Evolutionary conservation across 2,888 invertebrate species (phyloP).

Genomic region (Nemapogon koenigi): DNA sequence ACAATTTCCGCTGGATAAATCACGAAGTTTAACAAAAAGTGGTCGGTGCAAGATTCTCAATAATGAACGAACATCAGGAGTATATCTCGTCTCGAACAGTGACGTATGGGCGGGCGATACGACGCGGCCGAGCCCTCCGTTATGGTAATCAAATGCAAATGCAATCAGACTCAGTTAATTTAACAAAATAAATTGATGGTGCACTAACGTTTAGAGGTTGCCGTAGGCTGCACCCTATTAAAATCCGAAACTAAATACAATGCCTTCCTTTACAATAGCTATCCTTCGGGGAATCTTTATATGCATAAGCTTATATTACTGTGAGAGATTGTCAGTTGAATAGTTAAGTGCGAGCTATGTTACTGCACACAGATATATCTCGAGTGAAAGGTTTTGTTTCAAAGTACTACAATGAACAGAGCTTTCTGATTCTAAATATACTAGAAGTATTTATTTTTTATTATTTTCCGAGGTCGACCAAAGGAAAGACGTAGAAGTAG

Average conservation of each 20-base stretch:
- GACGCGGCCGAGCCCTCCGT: constrained; percentile 28
- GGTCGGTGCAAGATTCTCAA: constrained; percentile 24
- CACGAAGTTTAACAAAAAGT: constrained; percentile 44
- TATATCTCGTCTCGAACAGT: constrained; percentile 40
- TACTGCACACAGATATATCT: too few relatives aligned
- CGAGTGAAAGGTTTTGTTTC: too few relatives aligned
- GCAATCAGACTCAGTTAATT: constrained; percentile 51
- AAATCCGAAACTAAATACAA: constrained; percentile 15
- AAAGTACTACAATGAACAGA: too few relatives aligned
- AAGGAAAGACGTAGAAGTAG: too few relatives aligned
- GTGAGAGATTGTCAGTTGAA: too few relatives aligned
- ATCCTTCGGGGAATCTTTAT: too few relatives aligned
- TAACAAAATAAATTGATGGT: constrained; percentile 57
- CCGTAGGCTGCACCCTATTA: constrained; percentile 12
- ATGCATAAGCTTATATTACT: too few relatives aligned
- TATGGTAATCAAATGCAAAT: constrained; percentile 65
- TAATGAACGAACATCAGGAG: constrained; percentile 35
- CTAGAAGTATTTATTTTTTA: too few relatives aligned
- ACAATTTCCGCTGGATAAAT: constrained; percentile 62
- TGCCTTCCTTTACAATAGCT: constrained; percentile 5
- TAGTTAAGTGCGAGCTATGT: too few relatives aligned
- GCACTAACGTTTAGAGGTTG: constrained; percentile 21
- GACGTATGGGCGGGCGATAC: constrained; percentile 56
- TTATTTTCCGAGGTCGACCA: too few relatives aligned
- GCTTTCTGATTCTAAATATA: too few relatives aligned